Conservation (phyloP, 2,797 vertebrate genomes). For the Cottoperca gobio region DNA sequence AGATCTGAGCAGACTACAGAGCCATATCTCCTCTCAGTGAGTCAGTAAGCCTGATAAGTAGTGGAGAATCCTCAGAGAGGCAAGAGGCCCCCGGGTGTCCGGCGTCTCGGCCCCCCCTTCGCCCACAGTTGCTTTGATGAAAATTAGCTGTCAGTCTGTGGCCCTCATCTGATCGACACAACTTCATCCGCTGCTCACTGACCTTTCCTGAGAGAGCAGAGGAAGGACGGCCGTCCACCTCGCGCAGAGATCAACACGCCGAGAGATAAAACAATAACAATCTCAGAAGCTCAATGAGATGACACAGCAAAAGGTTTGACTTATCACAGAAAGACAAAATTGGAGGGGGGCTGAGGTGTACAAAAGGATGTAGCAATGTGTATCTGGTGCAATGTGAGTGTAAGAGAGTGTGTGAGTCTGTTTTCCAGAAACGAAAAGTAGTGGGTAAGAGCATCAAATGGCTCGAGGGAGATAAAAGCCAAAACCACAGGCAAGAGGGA, state of each 20-base stretch:
- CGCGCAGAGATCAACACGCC: constrained; percentile 56
- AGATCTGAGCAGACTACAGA: constrained; percentile 33
- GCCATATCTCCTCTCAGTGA: constrained; percentile 37
- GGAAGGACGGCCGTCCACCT: constrained; percentile 60
- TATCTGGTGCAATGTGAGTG: background rate
- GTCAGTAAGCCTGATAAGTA: constrained; percentile 50
- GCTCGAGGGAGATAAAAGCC: constrained; percentile 61
- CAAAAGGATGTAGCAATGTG: constrained; percentile 26
- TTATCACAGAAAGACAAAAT: constrained; percentile 49
- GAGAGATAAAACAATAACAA: constrained; percentile 73
- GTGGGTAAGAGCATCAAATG: constrained; percentile 57
- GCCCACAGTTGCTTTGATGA: constrained; percentile 72
- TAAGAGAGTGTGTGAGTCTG: constrained; percentile 3
- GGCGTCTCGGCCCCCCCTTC: background rate
- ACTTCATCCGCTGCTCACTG: constrained; percentile 74
- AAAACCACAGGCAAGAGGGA: constrained; percentile 32
- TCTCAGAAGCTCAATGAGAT: constrained; percentile 56
- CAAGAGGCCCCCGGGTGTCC: constrained; percentile 16
- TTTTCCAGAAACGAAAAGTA: constrained; percentile 20
- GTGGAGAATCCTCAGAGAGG: constrained; percentile 52
- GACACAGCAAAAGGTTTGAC: constrained; percentile 61
- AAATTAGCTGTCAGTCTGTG: constrained; percentile 74
- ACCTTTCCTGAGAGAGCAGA: constrained; percentile 77
- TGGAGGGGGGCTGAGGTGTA: constrained; percentile 28
- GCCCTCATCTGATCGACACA: constrained; percentile 70